Percentiles rank a stretch among this genome's conserved stretches.
Evolutionary conservation across 1,140 invertebrate species (phyloP).

Genomic region (Diprion similis): DNA sequence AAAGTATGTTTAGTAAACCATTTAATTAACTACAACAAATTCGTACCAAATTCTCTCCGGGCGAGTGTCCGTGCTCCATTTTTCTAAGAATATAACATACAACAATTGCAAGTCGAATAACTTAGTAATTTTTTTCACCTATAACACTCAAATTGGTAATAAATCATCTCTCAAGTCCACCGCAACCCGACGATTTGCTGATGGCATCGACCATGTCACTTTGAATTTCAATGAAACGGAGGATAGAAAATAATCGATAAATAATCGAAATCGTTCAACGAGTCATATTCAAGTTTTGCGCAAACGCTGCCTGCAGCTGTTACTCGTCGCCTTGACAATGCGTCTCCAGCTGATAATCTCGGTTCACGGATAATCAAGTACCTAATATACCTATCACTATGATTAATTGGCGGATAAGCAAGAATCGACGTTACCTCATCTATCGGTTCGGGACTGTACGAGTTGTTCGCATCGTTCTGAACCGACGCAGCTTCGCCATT

Average conservation of each 20-base stretch:
- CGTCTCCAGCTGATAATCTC: too few relatives aligned
- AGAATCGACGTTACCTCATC: neutral
- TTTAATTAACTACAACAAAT: neutral
- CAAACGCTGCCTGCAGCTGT: too few relatives aligned
- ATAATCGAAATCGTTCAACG: too few relatives aligned
- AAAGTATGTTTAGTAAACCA: too few relatives aligned
- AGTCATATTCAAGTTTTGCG: too few relatives aligned
- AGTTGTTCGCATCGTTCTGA: conserved; percentile 8
- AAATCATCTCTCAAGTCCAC: too few relatives aligned
- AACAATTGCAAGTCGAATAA: too few relatives aligned
- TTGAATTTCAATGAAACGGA: neutral
- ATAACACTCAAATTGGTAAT: too few relatives aligned
- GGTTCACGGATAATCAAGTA: neutral
- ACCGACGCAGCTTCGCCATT: conserved; percentile 14
- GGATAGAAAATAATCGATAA: neutral
- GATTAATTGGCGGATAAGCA: neutral
- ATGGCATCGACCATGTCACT: neutral
- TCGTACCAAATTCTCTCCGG: conserved; percentile 38
- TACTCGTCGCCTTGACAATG: too few relatives aligned
- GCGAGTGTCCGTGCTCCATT: conserved; percentile 38
- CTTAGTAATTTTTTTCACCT: too few relatives aligned
- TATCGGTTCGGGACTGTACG: neutral
- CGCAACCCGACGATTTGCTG: too few relatives aligned
- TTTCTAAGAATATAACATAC: neutral
- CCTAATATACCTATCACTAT: neutral